Evolutionary conservation across 2,797 vertebrate genomes (phyloP).

Genomic region (Zenarchopterus dispar): DNA sequence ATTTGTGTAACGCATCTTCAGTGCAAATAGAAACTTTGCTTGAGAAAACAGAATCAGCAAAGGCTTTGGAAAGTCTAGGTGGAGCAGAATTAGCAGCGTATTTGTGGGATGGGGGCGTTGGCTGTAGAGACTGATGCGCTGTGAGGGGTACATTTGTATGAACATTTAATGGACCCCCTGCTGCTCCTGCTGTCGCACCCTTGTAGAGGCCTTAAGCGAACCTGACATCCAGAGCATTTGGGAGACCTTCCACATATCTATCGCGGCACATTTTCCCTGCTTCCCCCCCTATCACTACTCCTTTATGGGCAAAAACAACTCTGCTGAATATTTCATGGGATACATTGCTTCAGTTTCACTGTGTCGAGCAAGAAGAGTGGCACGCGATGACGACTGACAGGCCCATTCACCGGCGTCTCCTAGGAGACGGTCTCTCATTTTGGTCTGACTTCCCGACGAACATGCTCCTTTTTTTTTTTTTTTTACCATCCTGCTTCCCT

Average conservation of each 20-base stretch:
- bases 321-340: slow-evolving; percentile 75
- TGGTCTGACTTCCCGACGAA: slow-evolving; percentile 48
- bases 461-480: slow-evolving; percentile 35
- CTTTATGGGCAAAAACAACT: slow-evolving; percentile 70
- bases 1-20: not conserved
- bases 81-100: slow-evolving; percentile 27
- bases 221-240: slow-evolving; percentile 67
- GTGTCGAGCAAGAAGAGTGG: slow-evolving; percentile 46
- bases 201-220: slow-evolving; percentile 55
- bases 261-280: slow-evolving; percentile 11
- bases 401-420: slow-evolving; percentile 29
- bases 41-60: slow-evolving; percentile 3
- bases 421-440: slow-evolving; percentile 64
- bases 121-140: slow-evolving; percentile 17
- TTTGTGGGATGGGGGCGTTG: slow-evolving; percentile 23
- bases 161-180: slow-evolving; percentile 73
- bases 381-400: slow-evolving; percentile 66
- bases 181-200: slow-evolving; percentile 25
- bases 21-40: slow-evolving; percentile 2
- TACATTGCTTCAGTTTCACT: slow-evolving; percentile 72
- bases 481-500: slow-evolving; percentile 43
- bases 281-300: not conserved
- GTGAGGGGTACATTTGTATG: slow-evolving; percentile 57
- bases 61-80: slow-evolving; percentile 19
- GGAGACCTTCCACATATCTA: slow-evolving; percentile 43